phyloP scores from a whole-genome alignment of 2,113 vertebrate species.

The Clarias macrocephalus region DNA sequence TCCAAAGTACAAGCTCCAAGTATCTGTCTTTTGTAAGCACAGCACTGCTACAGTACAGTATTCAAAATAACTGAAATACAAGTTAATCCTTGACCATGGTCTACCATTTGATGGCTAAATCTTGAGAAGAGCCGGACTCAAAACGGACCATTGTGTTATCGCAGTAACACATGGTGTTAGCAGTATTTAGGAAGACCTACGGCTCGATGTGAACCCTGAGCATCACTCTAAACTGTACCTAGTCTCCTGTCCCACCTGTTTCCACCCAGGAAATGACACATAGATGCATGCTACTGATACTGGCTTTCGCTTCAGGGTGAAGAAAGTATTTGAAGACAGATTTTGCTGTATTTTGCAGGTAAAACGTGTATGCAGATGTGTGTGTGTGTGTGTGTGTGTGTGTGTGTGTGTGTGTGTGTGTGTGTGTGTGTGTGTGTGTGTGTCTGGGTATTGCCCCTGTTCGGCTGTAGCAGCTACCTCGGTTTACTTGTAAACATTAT shows the following conservation, averaged over 20 bases:
- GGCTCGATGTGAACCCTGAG: neutral
- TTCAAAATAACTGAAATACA: neutral
- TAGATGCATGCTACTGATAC: neutral
- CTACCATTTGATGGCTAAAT: neutral
- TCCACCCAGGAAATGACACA: neutral
- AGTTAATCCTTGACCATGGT: neutral
- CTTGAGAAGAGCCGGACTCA: neutral
- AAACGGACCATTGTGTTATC: neutral
- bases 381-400: too few relatives aligned
- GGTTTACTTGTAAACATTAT: conserved; percentile 34
- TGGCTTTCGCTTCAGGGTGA: neutral
- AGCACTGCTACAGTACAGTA: neutral
- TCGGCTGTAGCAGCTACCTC: conserved; percentile 2
- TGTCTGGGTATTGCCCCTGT: neutral
- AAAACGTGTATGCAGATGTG: neutral
- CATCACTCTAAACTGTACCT: neutral
- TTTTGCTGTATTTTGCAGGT: neutral
- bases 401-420: too few relatives aligned
- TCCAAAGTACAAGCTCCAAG: neutral
- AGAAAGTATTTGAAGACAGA: too few relatives aligned
- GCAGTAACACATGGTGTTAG: neutral
- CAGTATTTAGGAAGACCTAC: neutral
- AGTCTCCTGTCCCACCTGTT: too few relatives aligned
- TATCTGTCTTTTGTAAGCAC: neutral
- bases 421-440: neutral